Evolutionary conservation across 2,888 invertebrate genomes (phyloP).

Genomic region (Eupelmus urozonus): DNA sequence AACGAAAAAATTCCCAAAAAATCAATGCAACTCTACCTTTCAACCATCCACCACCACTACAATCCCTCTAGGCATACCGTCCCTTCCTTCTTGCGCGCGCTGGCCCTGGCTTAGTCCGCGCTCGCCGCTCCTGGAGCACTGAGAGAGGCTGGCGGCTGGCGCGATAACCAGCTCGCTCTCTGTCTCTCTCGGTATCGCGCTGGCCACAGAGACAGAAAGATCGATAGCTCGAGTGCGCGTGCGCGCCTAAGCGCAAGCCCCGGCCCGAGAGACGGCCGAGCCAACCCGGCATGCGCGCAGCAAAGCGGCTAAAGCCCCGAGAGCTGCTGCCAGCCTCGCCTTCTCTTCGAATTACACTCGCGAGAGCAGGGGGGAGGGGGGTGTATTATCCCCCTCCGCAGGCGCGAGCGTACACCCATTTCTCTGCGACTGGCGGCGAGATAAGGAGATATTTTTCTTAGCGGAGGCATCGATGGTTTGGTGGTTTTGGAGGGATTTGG

Average conservation of each 20-base stretch:
- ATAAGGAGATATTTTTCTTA: no score
- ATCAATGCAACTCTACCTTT: no score
- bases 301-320: background rate
- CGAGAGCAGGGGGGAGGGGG: no score
- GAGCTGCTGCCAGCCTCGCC: constrained; percentile 3
- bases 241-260: constrained; percentile 14
- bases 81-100: no score
- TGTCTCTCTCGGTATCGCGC: background rate
- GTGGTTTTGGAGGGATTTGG: no score
- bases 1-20: no score
- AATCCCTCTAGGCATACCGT: no score
- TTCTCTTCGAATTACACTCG: background rate
- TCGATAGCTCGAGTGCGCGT: constrained; percentile 31
- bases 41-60: no score
- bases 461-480: no score
- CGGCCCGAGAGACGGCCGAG: no score
- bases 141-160: constrained; percentile 20
- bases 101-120: constrained; percentile 15
- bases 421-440: no score
- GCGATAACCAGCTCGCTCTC: background rate
- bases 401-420: background rate
- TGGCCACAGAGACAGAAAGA: background rate
- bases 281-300: no score
- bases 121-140: constrained; percentile 51
- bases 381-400: constrained; percentile 27